phyloP scores from a whole-genome alignment of 2,888 invertebrate genomes.

The Serripes groenlandicus region DNA sequence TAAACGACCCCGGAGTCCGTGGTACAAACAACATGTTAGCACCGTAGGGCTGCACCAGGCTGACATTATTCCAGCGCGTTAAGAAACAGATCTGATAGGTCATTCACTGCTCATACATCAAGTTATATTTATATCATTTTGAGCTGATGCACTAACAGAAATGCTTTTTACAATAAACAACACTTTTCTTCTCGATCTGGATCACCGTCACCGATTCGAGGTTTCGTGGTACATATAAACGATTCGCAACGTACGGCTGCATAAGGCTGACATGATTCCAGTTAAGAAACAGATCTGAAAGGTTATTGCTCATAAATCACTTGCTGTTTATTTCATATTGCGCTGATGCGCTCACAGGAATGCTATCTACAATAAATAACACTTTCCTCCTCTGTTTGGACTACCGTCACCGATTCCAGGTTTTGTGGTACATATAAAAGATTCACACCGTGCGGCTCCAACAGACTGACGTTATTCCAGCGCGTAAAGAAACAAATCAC shows the following conservation, averaged over 20 bases:
- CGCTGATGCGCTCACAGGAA: too few species aligned
- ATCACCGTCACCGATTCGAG: conserved; percentile 16
- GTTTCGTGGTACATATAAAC: conserved; percentile 10
- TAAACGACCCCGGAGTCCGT: conserved; percentile 2
- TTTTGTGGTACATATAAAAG: conserved; percentile 10
- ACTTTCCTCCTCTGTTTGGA: conserved; percentile 23
- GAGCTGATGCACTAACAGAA: too few species aligned
- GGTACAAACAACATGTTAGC: conserved; percentile 13
- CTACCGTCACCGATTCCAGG: conserved; percentile 16
- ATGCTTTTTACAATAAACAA: conserved; percentile 24
- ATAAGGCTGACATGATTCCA: conserved; percentile 27
- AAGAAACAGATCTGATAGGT: background rate
- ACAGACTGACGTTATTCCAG: conserved; percentile 21
- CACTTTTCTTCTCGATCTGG: conserved; percentile 15
- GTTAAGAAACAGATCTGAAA: too few species aligned
- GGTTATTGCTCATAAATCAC: too few species aligned
- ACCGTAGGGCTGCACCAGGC: conserved; percentile 17
- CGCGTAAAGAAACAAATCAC: conserved; percentile 13
- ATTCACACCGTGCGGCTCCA: conserved; percentile 13
- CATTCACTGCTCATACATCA: too few species aligned
- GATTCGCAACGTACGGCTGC: conserved; percentile 15
- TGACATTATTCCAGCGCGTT: conserved; percentile 25
- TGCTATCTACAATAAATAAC: conserved; percentile 28
- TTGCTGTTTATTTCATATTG: too few species aligned
- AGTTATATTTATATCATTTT: too few species aligned